These are phyloP conservation scores for Troides aeacus DNA, from an alignment of 2,888 invertebrate species.

Conservation along the genomic window DNA sequence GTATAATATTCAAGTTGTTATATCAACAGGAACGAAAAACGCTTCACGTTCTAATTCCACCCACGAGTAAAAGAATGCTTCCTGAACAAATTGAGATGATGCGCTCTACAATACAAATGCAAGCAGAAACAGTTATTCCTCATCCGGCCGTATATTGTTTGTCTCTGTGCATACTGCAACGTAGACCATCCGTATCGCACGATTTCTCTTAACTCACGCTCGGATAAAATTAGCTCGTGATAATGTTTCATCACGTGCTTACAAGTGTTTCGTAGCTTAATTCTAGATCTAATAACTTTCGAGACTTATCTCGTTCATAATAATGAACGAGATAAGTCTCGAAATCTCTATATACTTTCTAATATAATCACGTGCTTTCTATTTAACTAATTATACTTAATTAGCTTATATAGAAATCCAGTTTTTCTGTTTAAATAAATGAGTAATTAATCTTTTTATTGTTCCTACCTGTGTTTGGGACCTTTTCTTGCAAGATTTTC, in stretches of 20 bases:
- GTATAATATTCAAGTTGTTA: constrained; percentile 14
- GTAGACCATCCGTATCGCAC: constrained; percentile 54
- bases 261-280: constrained; percentile 14
- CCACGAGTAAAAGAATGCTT: constrained; percentile 34
- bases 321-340: constrained; percentile 2
- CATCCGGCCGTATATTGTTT: constrained; percentile 39
- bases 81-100: constrained; percentile 32
- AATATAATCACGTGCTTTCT: constrained; percentile 3
- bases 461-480: too few species aligned
- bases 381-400: background rate
- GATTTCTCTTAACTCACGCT: constrained; percentile 51
- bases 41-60: constrained; percentile 36
- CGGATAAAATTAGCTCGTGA: constrained; percentile 15
- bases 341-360: constrained; percentile 8
- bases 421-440: background rate
- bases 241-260: constrained; percentile 22
- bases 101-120: constrained; percentile 27
- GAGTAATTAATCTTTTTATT: too few species aligned
- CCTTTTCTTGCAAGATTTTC: too few species aligned
- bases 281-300: constrained; percentile 17
- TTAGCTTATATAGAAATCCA: background rate
- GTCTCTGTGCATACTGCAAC: constrained; percentile 53
- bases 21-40: constrained; percentile 22
- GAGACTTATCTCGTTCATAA: too few species aligned
- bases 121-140: constrained; percentile 31